Evolutionary conservation across 2,113 vertebrate genomes (phyloP).

Genomic region (Ailuropoda melanoleuca): DNA sequence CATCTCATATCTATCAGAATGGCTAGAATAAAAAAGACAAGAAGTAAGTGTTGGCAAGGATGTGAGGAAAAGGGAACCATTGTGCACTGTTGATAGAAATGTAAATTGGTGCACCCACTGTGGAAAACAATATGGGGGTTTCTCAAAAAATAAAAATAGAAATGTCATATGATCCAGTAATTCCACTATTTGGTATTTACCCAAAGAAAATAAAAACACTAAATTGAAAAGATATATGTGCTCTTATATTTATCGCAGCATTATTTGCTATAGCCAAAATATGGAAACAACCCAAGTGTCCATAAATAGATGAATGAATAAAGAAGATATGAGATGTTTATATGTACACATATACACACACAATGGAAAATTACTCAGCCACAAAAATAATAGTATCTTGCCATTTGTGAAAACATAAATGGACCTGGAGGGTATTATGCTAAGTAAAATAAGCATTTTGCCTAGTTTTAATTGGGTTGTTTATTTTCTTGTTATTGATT

Average conservation of each 20-base stretch:
- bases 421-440: background rate
- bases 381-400: background rate
- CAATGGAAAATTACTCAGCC: background rate
- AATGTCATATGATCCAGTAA: background rate
- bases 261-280: background rate
- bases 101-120: background rate
- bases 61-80: background rate
- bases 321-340: background rate
- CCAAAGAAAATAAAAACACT: background rate
- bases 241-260: background rate
- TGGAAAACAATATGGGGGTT: background rate
- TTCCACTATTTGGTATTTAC: background rate
- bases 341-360: background rate
- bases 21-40: background rate
- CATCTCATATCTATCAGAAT: background rate
- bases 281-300: background rate
- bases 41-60: background rate
- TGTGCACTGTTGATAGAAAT: background rate
- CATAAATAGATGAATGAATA: background rate
- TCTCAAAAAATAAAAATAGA: background rate
- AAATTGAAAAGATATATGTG: background rate
- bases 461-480: background rate
- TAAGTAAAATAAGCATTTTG: background rate
- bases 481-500: background rate
- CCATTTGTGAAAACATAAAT: background rate